Evolutionary conservation across 1,140 invertebrate species (phyloP).

Genomic region (fruit fly (Drosophila melanogaster)): Release_6_plus_ISO1_MT NT_033777.3:5960501-5961000

Average conservation of each 20-base stretch:
- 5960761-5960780: background rate
- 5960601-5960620: no score
- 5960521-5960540: no score
- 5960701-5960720: background rate
- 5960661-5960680: no score
- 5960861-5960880: constrained; percentile 1
- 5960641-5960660: no score
- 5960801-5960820: constrained; percentile 28
- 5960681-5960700: no score
- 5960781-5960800: constrained; percentile 54
- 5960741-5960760: no score
- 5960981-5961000: constrained; percentile 1
- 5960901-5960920: constrained; percentile 8
- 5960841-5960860: background rate
- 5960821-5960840: constrained; percentile 1
- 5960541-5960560: no score
- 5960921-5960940: constrained; percentile 22
- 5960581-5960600: no score
- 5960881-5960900: constrained; percentile 1
- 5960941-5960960: constrained; percentile 40
- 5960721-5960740: no score
- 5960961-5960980: background rate
- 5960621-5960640: no score
- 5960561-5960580: no score
- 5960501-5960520: constrained; percentile 14